Evolutionary conservation across 1,140 invertebrate species (phyloP).

Genomic region (Eriocheir sinensis): DNA sequence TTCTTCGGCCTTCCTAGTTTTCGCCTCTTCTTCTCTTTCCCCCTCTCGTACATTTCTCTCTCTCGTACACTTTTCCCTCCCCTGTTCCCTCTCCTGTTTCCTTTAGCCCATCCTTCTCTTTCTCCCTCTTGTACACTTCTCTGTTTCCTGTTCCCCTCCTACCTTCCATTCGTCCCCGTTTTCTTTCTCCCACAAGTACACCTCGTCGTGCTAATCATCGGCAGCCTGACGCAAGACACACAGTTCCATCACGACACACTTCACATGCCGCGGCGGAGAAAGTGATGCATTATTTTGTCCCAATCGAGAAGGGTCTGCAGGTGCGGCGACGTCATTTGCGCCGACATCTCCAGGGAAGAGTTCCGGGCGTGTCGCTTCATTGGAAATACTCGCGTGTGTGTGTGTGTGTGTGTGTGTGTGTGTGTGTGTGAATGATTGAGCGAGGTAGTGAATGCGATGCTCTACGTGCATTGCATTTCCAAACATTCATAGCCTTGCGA

Average conservation of each 20-base stretch:
- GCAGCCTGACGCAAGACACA: no score
- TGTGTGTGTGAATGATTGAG: not conserved
- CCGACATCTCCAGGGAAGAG: no score
- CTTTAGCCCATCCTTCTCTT: no score
- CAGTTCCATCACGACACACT: no score
- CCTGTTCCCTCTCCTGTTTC: not conserved
- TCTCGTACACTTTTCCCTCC: no score
- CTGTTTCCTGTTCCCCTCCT: no score
- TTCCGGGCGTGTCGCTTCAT: not conserved
- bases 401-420: conserved; percentile 12
- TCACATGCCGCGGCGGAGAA: no score
- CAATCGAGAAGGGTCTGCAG: not conserved
- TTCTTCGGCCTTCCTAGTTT: not conserved
- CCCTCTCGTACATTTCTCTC: not conserved
- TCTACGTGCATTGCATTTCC: not conserved
- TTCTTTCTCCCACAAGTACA: no score
- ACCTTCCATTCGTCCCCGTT: no score
- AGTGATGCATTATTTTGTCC: no score
- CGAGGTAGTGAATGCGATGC: not conserved
- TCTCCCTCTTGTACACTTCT: no score
- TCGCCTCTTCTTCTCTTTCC: not conserved
- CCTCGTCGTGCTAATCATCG: not conserved
- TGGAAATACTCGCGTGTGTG: not conserved
- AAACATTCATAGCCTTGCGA: not conserved
- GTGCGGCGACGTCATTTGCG: not conserved